Evolutionary conservation across 1,140 invertebrate species (phyloP).

Genomic region (Tribolium madens): DNA sequence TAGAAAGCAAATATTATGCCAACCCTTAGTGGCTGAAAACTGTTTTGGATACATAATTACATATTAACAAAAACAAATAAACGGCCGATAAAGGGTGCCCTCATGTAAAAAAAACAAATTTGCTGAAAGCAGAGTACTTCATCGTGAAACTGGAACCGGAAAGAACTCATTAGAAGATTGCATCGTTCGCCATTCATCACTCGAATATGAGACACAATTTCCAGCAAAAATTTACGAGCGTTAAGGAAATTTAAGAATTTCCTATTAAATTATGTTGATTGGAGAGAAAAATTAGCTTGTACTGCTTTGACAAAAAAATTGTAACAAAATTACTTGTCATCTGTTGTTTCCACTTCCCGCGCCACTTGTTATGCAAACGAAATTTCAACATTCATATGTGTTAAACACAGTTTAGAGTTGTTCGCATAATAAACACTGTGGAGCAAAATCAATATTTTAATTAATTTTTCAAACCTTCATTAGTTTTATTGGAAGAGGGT

Average conservation of each 20-base stretch:
- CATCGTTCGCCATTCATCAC: slow-evolving; percentile 43
- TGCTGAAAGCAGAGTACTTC: slow-evolving; percentile 4
- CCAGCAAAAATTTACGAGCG: slow-evolving; percentile 4
- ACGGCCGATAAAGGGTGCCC: not conserved
- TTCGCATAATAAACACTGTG: not conserved
- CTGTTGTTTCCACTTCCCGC: not conserved
- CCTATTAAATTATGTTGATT: slow-evolving; percentile 40
- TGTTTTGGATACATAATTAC: slow-evolving; percentile 15
- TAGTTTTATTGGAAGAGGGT: not conserved
- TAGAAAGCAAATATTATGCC: slow-evolving; percentile 28
- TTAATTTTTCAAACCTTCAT: not conserved
- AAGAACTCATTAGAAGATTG: slow-evolving; percentile 47
- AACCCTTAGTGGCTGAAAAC: not conserved
- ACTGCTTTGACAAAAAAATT: too few species aligned
- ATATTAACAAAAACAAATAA: not conserved
- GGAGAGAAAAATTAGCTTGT: not conserved
- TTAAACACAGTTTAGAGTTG: slow-evolving; percentile 10
- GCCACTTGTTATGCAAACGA: slow-evolving; percentile 5
- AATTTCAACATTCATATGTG: slow-evolving; percentile 12
- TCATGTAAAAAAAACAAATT: not conserved
- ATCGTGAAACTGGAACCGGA: slow-evolving; percentile 40
- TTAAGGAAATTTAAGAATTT: slow-evolving; percentile 42
- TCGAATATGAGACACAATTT: slow-evolving; percentile 49
- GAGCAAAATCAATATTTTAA: not conserved
- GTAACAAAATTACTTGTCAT: not conserved